Evolutionary conservation across 1,140 invertebrate species (phyloP).

Genomic region (Idris sp.): DNA sequence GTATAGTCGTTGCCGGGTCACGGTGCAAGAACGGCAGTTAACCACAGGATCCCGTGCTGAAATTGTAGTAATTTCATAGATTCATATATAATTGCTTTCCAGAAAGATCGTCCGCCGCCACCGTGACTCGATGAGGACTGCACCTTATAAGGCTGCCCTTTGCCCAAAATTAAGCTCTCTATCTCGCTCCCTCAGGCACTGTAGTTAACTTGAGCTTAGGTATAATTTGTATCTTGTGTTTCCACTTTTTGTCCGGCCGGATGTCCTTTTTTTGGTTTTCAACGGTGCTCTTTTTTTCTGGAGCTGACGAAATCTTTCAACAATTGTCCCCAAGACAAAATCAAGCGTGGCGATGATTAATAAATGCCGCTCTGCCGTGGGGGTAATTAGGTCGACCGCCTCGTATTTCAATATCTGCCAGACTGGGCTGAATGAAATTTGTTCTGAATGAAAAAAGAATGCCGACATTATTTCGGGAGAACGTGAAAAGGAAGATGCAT

Average conservation of each 20-base stretch:
- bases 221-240: conserved; percentile 60
- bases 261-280: conserved; percentile 39
- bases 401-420: conserved; percentile 13
- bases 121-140: conserved; percentile 48
- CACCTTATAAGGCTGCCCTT: conserved; percentile 51
- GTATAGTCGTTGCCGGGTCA: conserved; percentile 60
- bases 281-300: neutral
- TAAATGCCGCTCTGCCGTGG: conserved; percentile 2
- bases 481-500: too few species aligned
- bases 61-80: conserved; percentile 73
- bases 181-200: conserved; percentile 2
- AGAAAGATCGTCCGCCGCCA: conserved; percentile 63
- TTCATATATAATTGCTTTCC: conserved; percentile 70
- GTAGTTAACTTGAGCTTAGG: conserved; percentile 44
- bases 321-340: conserved; percentile 22
- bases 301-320: conserved; percentile 28
- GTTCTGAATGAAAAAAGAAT: neutral
- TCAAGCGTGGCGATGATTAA: conserved; percentile 35
- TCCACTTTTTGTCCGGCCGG: conserved; percentile 35
- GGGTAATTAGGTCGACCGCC: conserved; percentile 27
- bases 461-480: too few species aligned
- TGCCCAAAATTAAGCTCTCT: conserved; percentile 38
- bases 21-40: conserved; percentile 62
- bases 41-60: conserved; percentile 65
- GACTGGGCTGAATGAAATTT: neutral